A percentile compares a stretch with the other conserved stretches of the same genome.
Conservation (phyloP, 2,888 invertebrate genomes). For the Smittia sp. region DNA sequence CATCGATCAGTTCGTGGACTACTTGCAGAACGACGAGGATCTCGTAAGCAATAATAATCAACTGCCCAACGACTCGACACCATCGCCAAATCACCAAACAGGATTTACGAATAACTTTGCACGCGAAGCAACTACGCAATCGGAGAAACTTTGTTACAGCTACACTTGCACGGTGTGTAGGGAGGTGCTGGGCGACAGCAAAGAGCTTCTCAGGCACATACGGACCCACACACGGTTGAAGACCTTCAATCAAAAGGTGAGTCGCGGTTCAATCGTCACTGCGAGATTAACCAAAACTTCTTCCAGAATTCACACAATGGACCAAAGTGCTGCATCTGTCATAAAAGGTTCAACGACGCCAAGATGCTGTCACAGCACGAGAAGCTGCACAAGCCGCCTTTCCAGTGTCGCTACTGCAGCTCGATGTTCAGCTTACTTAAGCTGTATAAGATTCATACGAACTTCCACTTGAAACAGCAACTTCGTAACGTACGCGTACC, state of each 20-base stretch:
- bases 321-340: slow-evolving; percentile 24
- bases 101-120: background rate
- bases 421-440: slow-evolving; percentile 24
- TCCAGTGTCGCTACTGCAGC: slow-evolving; percentile 20
- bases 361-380: slow-evolving; percentile 4
- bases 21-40: slow-evolving; percentile 14
- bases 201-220: slow-evolving; percentile 15
- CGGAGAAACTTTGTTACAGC: background rate
- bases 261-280: background rate
- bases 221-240: slow-evolving; percentile 13
- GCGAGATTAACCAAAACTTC: background rate
- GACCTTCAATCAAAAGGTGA: background rate
- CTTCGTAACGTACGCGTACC: slow-evolving; percentile 24
- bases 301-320: slow-evolving; percentile 3
- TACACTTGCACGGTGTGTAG: slow-evolving; percentile 35
- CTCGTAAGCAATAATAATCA: slow-evolving; percentile 4
- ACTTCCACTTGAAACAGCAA: slow-evolving; percentile 26
- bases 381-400: slow-evolving; percentile 17
- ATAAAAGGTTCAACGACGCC: background rate
- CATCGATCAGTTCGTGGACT: slow-evolving; percentile 36
- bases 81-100: background rate
- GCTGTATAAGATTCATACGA: slow-evolving; percentile 27
- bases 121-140: background rate
- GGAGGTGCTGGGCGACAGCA: slow-evolving; percentile 4
- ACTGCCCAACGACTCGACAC: background rate